Conservation (phyloP, 2,888 invertebrate genomes). For the Philereme vetulata region DNA sequence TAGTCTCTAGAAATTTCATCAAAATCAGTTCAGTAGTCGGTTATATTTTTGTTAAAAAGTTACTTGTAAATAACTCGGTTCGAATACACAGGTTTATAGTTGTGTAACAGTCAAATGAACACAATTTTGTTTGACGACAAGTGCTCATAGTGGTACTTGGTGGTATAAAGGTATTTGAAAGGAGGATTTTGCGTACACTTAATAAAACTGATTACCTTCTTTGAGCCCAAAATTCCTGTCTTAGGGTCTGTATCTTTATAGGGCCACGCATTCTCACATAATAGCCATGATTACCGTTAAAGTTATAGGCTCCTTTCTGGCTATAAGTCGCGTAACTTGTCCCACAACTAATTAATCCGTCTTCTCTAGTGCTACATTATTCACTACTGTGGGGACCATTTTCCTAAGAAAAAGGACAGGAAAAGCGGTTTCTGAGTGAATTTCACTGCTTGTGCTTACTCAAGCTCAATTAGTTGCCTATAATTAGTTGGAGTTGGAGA, state of each 20-base stretch:
- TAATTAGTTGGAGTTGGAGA: no score
- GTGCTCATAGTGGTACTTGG: no score
- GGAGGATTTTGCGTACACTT: no score
- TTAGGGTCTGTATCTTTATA: conserved; percentile 14
- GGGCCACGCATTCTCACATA: conserved; percentile 23
- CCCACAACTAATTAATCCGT: conserved; percentile 31
- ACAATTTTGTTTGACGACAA: no score
- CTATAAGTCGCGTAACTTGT: conserved; percentile 25
- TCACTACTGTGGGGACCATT: conserved; percentile 23
- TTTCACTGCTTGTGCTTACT: conserved; percentile 18
- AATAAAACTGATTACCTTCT: no score
- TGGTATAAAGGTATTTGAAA: no score
- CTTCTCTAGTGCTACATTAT: conserved; percentile 32
- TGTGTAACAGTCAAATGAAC: no score
- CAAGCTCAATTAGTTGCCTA: conserved; percentile 16
- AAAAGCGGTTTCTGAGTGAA: conserved; percentile 24
- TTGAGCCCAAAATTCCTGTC: conserved; percentile 7
- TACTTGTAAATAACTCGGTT: no score
- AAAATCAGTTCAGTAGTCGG: no score
- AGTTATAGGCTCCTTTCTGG: conserved; percentile 29
- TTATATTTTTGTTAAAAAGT: no score
- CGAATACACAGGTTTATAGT: no score
- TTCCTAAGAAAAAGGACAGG: conserved; percentile 11
- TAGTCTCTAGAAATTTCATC: no score
- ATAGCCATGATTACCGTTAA: conserved; percentile 30